Evolutionary conservation across 2,113 vertebrate species (phyloP).

Genomic region (Motacilla alba): DNA sequence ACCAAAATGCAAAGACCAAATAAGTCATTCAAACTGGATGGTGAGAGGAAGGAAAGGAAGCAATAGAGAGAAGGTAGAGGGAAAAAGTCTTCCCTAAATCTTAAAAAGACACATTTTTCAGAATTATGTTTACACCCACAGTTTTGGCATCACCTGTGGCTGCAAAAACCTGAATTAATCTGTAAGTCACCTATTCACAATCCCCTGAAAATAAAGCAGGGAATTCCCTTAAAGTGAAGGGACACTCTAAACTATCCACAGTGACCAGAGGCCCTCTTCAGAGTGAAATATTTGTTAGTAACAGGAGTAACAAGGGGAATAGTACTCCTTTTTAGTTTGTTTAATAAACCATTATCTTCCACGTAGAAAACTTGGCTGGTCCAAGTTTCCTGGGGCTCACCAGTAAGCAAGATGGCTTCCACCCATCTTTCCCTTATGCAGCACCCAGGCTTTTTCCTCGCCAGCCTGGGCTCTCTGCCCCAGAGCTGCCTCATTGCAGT

Average conservation of each 20-base stretch:
- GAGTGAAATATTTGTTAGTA: background rate
- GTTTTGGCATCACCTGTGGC: conserved; percentile 15
- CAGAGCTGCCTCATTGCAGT: background rate
- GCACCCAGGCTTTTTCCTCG: background rate
- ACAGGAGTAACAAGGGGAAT: background rate
- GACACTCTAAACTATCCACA: background rate
- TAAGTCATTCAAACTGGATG: background rate
- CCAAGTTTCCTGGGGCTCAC: background rate
- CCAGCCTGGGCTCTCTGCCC: background rate
- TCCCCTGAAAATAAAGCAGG: conserved; percentile 2
- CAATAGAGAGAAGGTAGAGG: background rate
- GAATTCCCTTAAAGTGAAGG: background rate
- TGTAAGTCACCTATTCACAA: background rate
- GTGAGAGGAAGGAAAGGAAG: background rate
- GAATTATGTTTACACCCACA: background rate
- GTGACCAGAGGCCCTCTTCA: background rate
- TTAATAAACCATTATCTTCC: background rate
- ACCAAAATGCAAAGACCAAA: background rate
- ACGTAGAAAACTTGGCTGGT: background rate
- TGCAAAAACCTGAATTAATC: background rate
- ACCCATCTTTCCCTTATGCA: background rate
- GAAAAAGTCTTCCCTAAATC: background rate
- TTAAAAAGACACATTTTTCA: background rate
- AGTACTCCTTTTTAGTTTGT: background rate
- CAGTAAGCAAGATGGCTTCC: background rate